Evolutionary conservation across 2,797 vertebrate species (phyloP), one percentile per base, ranked within the genome.

Genomic region (Petrocephalus schoutedeni): DNA sequence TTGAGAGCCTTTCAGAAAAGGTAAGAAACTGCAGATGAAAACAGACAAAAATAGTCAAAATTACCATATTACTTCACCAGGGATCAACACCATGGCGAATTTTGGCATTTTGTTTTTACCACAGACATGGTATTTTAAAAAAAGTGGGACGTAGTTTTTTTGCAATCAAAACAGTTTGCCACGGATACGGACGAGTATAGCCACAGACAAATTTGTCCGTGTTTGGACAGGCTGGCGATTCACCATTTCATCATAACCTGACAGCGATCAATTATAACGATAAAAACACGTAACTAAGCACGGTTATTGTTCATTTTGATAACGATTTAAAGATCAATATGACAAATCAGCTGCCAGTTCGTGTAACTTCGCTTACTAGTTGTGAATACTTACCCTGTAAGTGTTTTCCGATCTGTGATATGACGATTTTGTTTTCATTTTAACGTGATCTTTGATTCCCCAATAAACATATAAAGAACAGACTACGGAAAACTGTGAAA

Each of bases 1-100:
- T 98, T 64, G 96, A 96, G n/a, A 99, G 94, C 82, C 98, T 96
- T 91, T 99, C 98, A 0, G 98, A 97, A 93, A 99, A 99, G 2
- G 97, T 99, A 89, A 97, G 97, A 95, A 99, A 99, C 98, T 99
- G 91, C 0, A 93, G 88, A 87, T 32, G 3, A 1, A 16, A 64
- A 89, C 41, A 61, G 16, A 32, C 56, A 21, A 54, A 84, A 28
- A 84, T 53, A 54, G 8, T 45, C 41, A 14, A 23, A 14, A 12
- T 53, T 23, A 21, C 71, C 14, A 6, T 77, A 7, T 77, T 7
- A 45, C 36, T 77, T 77, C 4, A 67, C 28, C 10, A 14, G 23
- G 10, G 10, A 3, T 32, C 28, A 67, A 67, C 28, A 32, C 1
- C 28, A 32, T 67, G 10, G 10, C 64, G 12, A 67, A 67, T 32